Evolutionary conservation across 2,113 vertebrate genomes (phyloP).

Genomic region (Carettochelys insculpta): DNA sequence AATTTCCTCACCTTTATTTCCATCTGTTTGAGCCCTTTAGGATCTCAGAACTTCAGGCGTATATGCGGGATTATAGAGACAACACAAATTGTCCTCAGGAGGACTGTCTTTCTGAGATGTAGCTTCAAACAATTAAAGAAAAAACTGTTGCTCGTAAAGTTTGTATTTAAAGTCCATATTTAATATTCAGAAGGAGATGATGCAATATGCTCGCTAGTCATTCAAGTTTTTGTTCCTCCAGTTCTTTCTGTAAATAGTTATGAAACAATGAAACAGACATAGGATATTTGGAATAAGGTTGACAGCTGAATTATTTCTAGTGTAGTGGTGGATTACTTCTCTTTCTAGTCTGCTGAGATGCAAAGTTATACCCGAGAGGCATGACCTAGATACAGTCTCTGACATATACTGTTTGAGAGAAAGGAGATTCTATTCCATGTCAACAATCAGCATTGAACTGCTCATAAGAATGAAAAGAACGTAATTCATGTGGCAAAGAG

Average conservation of each 20-base stretch:
- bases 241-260: not conserved
- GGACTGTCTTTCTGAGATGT: not conserved
- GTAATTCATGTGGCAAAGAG: not conserved
- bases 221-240: not conserved
- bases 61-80: not conserved
- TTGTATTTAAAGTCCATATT: not conserved
- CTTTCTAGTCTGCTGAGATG: constrained; percentile 41
- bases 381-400: constrained; percentile 51
- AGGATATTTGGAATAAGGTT: not conserved
- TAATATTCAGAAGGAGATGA: not conserved
- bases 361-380: constrained; percentile 8
- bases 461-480: constrained; percentile 1
- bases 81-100: not conserved
- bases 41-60: not conserved
- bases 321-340: constrained; percentile 9
- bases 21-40: constrained; percentile 12
- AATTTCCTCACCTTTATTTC: not conserved
- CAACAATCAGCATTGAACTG: constrained; percentile 31
- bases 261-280: not conserved
- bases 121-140: not conserved
- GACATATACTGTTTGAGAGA: constrained; percentile 43
- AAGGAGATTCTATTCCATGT: constrained; percentile 23
- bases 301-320: constrained; percentile 27
- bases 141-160: not conserved
- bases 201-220: not conserved